Evolutionary conservation across 2,113 vertebrate genomes (phyloP).

Genomic region (Edolisoma coerulescens): DNA sequence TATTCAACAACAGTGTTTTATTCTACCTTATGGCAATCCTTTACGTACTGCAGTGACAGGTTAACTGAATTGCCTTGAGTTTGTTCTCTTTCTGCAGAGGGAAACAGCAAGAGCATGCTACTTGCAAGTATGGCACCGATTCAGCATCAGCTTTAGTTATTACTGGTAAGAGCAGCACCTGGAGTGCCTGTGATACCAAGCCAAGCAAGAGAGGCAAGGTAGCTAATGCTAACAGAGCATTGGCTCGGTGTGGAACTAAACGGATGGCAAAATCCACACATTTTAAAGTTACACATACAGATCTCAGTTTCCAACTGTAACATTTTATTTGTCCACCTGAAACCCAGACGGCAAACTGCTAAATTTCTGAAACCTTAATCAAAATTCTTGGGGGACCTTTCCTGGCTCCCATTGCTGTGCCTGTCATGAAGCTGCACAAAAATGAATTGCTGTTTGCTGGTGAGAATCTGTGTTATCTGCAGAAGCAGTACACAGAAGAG

Average conservation of each 20-base stretch:
- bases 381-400: neutral
- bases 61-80: neutral
- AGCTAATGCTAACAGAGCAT: neutral
- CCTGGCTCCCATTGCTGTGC: neutral
- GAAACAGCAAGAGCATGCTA: neutral
- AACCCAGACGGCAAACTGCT: neutral
- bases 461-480: neutral
- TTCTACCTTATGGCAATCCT: neutral
- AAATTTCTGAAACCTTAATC: neutral
- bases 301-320: neutral
- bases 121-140: neutral
- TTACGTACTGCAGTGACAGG: neutral
- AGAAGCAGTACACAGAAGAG: neutral
- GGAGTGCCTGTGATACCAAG: rapidly evolving
- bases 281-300: neutral
- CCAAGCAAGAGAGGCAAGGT: neutral
- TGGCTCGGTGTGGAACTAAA: neutral
- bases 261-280: neutral
- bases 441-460: neutral
- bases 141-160: neutral
- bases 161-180: neutral
- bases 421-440: neutral
- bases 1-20: neutral
- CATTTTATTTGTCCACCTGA: neutral
- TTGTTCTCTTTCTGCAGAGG: neutral